Conservation (phyloP, 2,113 vertebrate species). For the Etia nguti region DNA sequence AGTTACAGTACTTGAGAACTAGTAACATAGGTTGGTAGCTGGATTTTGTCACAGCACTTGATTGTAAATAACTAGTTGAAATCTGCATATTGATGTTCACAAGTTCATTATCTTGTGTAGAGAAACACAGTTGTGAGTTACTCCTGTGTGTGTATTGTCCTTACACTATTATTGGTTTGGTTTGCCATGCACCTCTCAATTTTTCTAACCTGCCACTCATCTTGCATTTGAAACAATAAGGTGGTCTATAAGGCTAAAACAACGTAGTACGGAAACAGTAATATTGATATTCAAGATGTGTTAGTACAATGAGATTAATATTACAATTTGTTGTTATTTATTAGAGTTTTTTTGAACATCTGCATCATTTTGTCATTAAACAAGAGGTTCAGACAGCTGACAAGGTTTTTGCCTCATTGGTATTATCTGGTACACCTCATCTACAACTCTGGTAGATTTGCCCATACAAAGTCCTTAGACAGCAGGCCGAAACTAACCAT, state of each 20-base stretch:
- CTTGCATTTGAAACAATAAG: not conserved
- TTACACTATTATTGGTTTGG: not conserved
- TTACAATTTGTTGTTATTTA: too few relatives aligned
- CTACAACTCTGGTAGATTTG: not conserved
- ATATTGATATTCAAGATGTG: too few relatives aligned
- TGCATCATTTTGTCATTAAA: not conserved
- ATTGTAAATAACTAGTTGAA: not conserved
- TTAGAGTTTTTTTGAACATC: not conserved
- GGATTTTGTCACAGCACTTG: not conserved
- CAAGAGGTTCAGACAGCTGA: fast-evolving
- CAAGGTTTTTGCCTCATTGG: fast-evolving
- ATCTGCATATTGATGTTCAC: not conserved
- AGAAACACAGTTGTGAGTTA: not conserved
- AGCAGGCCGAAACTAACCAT: not conserved
- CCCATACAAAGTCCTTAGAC: not conserved
- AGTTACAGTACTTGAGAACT: not conserved
- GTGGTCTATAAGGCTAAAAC: too few relatives aligned
- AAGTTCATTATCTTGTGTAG: not conserved
- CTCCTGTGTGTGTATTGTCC: not conserved
- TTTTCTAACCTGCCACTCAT: not conserved
- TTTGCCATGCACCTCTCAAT: not conserved
- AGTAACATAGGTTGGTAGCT: fast-evolving
- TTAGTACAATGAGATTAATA: too few relatives aligned
- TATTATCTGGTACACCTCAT: fast-evolving
- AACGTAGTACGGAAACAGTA: too few relatives aligned